These are phyloP conservation scores for Streblospio benedicti DNA, from an alignment of 1,140 invertebrate species.

Conservation along the genomic window DNA sequence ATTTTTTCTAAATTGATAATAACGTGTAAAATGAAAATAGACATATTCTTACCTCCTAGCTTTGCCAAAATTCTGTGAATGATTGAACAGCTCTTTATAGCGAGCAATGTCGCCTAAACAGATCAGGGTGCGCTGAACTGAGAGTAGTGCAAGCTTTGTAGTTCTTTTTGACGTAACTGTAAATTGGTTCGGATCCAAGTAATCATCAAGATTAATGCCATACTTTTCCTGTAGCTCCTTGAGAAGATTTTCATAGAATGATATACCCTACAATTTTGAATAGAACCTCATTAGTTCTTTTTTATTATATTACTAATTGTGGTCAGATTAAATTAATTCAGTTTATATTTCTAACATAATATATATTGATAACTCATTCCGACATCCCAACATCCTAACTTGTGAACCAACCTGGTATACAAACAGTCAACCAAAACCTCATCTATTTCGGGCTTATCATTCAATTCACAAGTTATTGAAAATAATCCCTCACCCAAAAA, in stretches of 20 bases:
- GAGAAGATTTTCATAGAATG: constrained; percentile 69
- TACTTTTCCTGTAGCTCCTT: constrained; percentile 64
- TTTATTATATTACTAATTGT: too few species aligned
- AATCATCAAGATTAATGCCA: constrained; percentile 62
- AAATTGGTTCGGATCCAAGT: constrained; percentile 48
- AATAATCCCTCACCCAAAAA: too few species aligned
- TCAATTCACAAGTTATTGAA: too few species aligned
- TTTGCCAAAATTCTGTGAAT: constrained; percentile 74
- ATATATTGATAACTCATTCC: not conserved
- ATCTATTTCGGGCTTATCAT: too few species aligned
- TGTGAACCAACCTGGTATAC: not conserved
- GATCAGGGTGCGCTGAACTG: constrained; percentile 76
- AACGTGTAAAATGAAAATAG: not conserved
- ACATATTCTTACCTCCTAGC: constrained; percentile 53
- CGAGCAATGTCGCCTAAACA: constrained; percentile 83
- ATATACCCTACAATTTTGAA: constrained; percentile 53
- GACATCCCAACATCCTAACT: not conserved
- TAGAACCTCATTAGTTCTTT: constrained; percentile 14
- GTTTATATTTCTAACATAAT: not conserved
- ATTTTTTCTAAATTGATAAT: not conserved
- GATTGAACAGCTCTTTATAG: constrained; percentile 73
- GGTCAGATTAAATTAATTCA: too few species aligned
- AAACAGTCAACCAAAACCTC: not conserved
- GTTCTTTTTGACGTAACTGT: constrained; percentile 57
- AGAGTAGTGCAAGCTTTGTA: constrained; percentile 67